A percentile compares a stretch with the other conserved stretches of the same genome.
These are phyloP conservation scores for Subacronicta megacephala DNA, from an alignment of 2,888 invertebrate genomes.

Conservation along the genomic window DNA sequence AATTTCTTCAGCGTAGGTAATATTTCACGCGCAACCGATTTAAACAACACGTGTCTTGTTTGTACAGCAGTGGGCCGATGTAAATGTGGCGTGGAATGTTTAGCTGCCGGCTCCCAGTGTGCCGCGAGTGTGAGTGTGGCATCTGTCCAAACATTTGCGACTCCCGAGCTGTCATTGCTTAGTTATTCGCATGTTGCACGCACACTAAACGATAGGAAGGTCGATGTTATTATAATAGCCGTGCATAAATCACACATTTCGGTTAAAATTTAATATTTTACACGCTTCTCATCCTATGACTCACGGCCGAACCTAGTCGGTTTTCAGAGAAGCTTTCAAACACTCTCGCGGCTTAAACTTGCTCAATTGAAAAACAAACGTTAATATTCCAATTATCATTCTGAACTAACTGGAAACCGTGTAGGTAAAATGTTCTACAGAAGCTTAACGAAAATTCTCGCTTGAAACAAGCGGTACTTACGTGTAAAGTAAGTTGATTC, in stretches of 20 bases:
- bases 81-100: slow-evolving; percentile 72
- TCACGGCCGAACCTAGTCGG: slow-evolving; percentile 37
- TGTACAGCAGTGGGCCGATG: slow-evolving; percentile 70
- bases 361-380: slow-evolving; percentile 34
- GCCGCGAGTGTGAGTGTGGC: slow-evolving; percentile 60
- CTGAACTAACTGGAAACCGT: slow-evolving; percentile 28
- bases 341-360: slow-evolving; percentile 20
- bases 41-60: slow-evolving; percentile 78
- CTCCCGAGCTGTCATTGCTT: slow-evolving; percentile 63
- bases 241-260: slow-evolving; percentile 46
- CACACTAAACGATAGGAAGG: slow-evolving; percentile 57
- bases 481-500: slow-evolving; percentile 79
- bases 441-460: slow-evolving; percentile 63
- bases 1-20: slow-evolving; percentile 65
- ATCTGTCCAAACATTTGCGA: slow-evolving; percentile 75
- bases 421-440: slow-evolving; percentile 47
- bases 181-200: slow-evolving; percentile 68
- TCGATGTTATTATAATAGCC: slow-evolving; percentile 54
- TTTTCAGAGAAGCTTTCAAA: slow-evolving; percentile 35
- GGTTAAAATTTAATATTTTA: slow-evolving; percentile 39
- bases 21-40: slow-evolving; percentile 74
- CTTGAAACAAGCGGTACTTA: slow-evolving; percentile 68
- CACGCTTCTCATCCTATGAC: slow-evolving; percentile 38
- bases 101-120: slow-evolving; percentile 50
- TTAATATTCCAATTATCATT: slow-evolving; percentile 50